Evolutionary conservation across 2,113 vertebrate species (phyloP), one percentile per base, ranked within the genome.

Genomic region (Carassius auratus): DNA sequence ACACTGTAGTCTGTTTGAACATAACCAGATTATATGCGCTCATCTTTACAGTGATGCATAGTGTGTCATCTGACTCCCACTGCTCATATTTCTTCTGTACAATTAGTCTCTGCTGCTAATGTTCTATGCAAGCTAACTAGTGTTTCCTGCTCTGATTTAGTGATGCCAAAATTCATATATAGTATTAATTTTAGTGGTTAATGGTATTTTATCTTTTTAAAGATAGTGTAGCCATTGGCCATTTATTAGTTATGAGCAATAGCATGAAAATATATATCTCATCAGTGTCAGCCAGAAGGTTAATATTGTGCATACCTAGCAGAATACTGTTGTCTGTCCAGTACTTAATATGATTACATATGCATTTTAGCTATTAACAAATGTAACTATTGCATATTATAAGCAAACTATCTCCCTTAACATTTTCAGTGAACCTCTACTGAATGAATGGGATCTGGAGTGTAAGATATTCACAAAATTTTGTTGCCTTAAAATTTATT

Each of bases 51-150:
- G 68, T 83, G 64, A 83, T 83, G n/a, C 62, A 68, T 68, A 81
- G 62, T 21, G 62, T 71, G 81, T 83, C 68, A 73, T 83, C 48
- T 73, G 26, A 73, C 30, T 83, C 50, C 66, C 48, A 55, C 23
- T 23, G 68, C 66, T 73, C 62, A 81, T 68, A 69, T 68, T 81
- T 68, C 62, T 81, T 81, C 8, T 62, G 59, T 80, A 17, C 77
- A 64, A 80, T 80, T 66, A 69, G 17, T 82, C 62, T 82, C 80
- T 30, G 45, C 42, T 82, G 62, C 42, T 82, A 81, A 81, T 81
- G 9, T 33, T 12, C 15, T 23, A n/a, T 81, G 23, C 17, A 2
- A 68, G 9, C 61, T 26, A 38, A 45, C 55, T 38, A 62, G 57
- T 10, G 26, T 57, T 19, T 57, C 17, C 14, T 76, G 26, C 74